Percentiles rank a stretch among this genome's conserved stretches.
phyloP scores from a whole-genome alignment of 2,113 vertebrate species.

The Grammomys surdaster region DNA sequence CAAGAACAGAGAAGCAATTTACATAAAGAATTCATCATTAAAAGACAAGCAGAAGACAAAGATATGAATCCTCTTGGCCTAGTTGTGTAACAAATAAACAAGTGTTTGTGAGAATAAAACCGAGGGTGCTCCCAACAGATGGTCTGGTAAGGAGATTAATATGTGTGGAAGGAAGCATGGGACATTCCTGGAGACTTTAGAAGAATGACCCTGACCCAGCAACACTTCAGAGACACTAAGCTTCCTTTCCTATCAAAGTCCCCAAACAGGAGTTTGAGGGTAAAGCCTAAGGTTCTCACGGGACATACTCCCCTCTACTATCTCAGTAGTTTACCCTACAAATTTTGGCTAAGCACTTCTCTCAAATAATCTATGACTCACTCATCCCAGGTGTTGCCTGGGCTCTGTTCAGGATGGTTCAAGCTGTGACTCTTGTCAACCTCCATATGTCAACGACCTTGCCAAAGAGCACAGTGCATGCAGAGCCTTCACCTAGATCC shows the following conservation, averaged over 20 bases:
- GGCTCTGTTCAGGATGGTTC: background rate
- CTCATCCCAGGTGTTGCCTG: background rate
- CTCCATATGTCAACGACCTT: background rate
- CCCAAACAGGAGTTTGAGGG: background rate
- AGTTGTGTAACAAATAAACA: background rate
- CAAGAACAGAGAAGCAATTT: background rate
- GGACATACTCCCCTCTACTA: background rate
- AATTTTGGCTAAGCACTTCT: background rate
- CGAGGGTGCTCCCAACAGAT: background rate
- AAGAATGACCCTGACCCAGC: background rate
- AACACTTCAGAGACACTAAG: background rate
- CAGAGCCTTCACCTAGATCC: background rate
- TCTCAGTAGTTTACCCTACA: background rate
- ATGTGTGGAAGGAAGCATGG: background rate
- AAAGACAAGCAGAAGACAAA: slow-evolving; percentile 23
- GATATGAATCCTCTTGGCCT: background rate
- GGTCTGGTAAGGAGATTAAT: background rate
- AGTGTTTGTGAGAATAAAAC: background rate
- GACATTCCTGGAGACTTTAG: background rate
- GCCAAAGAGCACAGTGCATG: background rate
- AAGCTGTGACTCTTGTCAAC: background rate
- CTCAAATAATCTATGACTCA: background rate
- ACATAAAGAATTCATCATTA: slow-evolving; percentile 48
- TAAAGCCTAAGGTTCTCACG: background rate
- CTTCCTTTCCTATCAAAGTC: background rate